Evolutionary conservation across 2,888 invertebrate genomes (phyloP).

Genomic region (Acanthosepion lycidas): DNA sequence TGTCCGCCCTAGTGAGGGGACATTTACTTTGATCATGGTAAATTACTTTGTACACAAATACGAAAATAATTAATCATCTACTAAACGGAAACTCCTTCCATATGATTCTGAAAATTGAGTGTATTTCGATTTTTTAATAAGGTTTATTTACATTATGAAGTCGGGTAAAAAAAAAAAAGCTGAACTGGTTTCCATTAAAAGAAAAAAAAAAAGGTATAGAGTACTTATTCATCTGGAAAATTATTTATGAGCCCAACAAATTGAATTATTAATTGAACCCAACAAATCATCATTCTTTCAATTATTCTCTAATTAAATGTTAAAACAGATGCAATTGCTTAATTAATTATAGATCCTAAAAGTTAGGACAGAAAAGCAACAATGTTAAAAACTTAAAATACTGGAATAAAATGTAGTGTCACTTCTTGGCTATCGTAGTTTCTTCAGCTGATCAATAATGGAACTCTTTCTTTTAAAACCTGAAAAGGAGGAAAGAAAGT

Average conservation of each 20-base stretch:
- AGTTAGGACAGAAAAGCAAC: neutral
- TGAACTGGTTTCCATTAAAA: too few relatives aligned
- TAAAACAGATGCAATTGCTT: neutral
- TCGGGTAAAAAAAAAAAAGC: too few relatives aligned
- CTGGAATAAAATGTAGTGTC: neutral
- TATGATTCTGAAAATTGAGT: too few relatives aligned
- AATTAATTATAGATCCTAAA: neutral
- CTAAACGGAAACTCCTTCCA: too few relatives aligned
- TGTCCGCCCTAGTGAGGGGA: too few relatives aligned
- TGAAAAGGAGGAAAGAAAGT: slow-evolving; percentile 33
- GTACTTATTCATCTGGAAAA: too few relatives aligned
- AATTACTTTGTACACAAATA: too few relatives aligned
- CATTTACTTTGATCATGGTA: too few relatives aligned
- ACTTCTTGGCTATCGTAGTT: neutral
- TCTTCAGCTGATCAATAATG: slow-evolving; percentile 18
- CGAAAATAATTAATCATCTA: too few relatives aligned
- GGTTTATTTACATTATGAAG: too few relatives aligned
- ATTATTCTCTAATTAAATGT: neutral
- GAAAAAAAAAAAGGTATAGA: too few relatives aligned
- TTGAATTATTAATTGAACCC: neutral
- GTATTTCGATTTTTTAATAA: too few relatives aligned
- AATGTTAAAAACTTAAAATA: neutral
- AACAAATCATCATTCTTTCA: neutral
- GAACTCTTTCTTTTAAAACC: neutral
- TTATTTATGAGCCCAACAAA: neutral